Conservation (phyloP, 2,888 invertebrate genomes). For the Entomobrya multifasciata region DNA sequence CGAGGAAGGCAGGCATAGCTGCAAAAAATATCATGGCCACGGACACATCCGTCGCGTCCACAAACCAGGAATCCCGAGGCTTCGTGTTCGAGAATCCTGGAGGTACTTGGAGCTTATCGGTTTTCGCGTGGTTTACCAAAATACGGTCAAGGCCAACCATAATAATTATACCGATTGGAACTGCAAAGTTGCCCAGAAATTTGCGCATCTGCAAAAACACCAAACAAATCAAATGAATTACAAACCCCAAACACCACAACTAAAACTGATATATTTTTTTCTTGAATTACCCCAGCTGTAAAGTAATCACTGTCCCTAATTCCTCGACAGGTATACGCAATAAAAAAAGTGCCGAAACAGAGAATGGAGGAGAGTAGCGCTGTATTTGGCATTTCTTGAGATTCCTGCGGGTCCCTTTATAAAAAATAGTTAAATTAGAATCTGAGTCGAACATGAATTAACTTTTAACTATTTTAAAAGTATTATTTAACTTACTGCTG, state of each 20-base stretch:
- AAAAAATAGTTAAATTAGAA: too few relatives aligned
- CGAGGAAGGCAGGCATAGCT: slow-evolving; percentile 83
- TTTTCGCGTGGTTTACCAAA: slow-evolving; percentile 80
- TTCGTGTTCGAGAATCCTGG: slow-evolving; percentile 80
- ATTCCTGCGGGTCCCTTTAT: too few relatives aligned
- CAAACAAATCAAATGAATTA: neutral
- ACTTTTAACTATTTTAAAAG: neutral
- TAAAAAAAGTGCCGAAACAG: slow-evolving; percentile 83
- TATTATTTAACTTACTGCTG: neutral
- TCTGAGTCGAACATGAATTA: too few relatives aligned
- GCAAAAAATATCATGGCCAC: slow-evolving; percentile 82
- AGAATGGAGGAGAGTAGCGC: slow-evolving; percentile 83
- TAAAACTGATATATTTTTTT: neutral
- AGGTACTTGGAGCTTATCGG: slow-evolving; percentile 83
- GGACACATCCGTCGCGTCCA: slow-evolving; percentile 87
- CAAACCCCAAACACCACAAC: too few relatives aligned
- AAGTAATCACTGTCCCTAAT: slow-evolving; percentile 84
- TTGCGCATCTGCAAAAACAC: slow-evolving; percentile 81
- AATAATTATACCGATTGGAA: slow-evolving; percentile 82
- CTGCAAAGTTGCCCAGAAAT: slow-evolving; percentile 83
- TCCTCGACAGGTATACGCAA: slow-evolving; percentile 82
- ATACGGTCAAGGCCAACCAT: slow-evolving; percentile 82
- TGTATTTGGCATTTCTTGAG: slow-evolving; percentile 82
- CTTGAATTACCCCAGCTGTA: slow-evolving; percentile 60
- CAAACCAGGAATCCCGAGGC: slow-evolving; percentile 86